Base-by-base conservation (phyloP, 1,140 invertebrate species). In the Macrocentrus cingulum region DNA sequence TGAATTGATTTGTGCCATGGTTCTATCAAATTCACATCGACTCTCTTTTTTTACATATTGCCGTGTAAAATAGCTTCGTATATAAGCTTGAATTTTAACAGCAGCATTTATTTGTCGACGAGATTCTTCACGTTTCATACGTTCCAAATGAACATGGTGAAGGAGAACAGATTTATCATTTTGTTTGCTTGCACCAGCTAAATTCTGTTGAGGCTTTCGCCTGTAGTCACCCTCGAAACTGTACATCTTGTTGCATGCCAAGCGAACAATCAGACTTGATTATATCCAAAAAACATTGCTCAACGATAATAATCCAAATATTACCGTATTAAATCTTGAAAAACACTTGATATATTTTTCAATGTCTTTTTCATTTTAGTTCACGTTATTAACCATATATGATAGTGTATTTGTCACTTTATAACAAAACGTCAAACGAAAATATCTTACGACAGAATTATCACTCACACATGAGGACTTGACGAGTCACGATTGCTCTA, bases 221-320 rank as follows among this genome's bases (percentile, higher is more conserved):
- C 91, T 85, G 75, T 91, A 94, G 71, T 97, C 90, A 44, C 95
- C 95, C 72, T 98, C 94, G 77, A 98, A 98, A 72, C 88, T 91
- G 76, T 91, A 91, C 85, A 82, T 82, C 8, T 42, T 68, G 20
- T 34, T 34, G 36, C 46, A 49, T 49, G 9, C 46, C 25, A 32
- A 15, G 5, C 5, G n/a, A 15, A 29, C 11, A 20, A 34, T 11
- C 18, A 20, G 13, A 45, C 13, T 45, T 19, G n/a, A 45, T 11
- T 16, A 18, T 45, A 11, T n/a, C 22, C 42, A 20, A 16, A 4
- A 48, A 8, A 13, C 11, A n/a, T 34, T 23, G n/a, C n/a, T n/a
- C n/a, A n/a, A n/a, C n/a, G n/a, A n/a, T 29, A 4, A 29, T 5
- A 29, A 5, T 29, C 25, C 25, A 29, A 29, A 29, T 29, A 9